Evolutionary conservation across 2,888 invertebrate species (phyloP).

Genomic region (Leptarthrus brevirostris): DNA sequence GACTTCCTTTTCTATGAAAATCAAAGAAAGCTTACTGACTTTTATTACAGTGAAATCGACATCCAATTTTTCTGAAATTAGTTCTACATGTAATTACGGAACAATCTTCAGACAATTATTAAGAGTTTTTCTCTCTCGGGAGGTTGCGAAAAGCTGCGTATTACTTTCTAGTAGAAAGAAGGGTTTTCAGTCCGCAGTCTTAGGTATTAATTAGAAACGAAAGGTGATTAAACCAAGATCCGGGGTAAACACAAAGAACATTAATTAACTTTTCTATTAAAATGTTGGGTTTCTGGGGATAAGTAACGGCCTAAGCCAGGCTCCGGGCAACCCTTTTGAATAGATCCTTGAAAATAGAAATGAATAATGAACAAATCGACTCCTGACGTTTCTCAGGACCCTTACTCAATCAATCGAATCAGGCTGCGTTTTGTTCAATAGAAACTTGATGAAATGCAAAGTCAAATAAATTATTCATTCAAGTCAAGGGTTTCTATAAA

Average conservation of each 20-base stretch:
- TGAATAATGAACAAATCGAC: conserved; percentile 7
- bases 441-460: conserved; percentile 38
- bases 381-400: conserved; percentile 6
- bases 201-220: not conserved
- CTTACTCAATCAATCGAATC: conserved; percentile 30
- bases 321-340: not conserved
- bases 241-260: conserved; percentile 5
- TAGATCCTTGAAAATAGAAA: conserved; percentile 1
- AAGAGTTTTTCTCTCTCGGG: not conserved
- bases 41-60: too few species aligned
- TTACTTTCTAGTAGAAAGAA: not conserved
- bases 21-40: not conserved
- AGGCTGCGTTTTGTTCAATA: conserved; percentile 15
- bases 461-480: conserved; percentile 40
- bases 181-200: not conserved
- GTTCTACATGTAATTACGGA: conserved; percentile 1
- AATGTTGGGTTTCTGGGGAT: conserved; percentile 1
- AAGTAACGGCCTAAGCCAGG: not conserved
- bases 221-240: not conserved
- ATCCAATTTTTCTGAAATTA: not conserved
- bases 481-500: conserved; percentile 9
- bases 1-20: not conserved
- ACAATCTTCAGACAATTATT: not conserved
- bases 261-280: conserved; percentile 44
- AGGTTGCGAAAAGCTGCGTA: not conserved